Evolutionary conservation across 2,888 invertebrate species (phyloP), one percentile per base, ranked within the genome.

Genomic region (Lacanobia wlatinum): DNA sequence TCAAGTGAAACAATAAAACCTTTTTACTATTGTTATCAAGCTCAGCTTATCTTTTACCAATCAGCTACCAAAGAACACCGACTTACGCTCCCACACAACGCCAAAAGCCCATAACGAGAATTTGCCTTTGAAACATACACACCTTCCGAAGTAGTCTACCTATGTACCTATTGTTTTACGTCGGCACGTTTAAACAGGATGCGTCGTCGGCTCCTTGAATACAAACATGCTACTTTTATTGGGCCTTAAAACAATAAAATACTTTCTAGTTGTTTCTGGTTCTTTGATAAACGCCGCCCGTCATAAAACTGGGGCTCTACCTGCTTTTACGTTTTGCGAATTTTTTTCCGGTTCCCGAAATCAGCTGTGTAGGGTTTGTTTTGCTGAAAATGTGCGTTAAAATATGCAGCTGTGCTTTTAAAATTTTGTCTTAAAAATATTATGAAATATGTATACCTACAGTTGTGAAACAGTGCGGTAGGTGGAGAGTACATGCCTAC

Each of bases 191-290:
- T 80, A 87, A 87, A 91, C 91, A 89, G 89, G 86, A 92, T 92
- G 90, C 91, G 91, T 92, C 91, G 91, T 89, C 91, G 92, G 92
- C 90, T 88, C 82, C 87, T 91, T 92, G 89, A 89, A 90, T 91
- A 90, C 87, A 92, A 92, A 91, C 87, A 91, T 77, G 83, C 83
- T 87, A 89, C 58, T 83, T 93, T 92, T 93, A 92, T 92, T 89
- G 85, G 85, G 67, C 87, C 87, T 78, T 95, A 94, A 94, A 94
- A 94, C 92, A 94, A 94, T 94, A 93, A 91, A 92, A 83, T 84
- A 86, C 87, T 92, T 91, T 92, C 90, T 90, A 88, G 87, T 87
- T 85, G 53, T 74, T 70, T 56, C 50, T 61, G 34, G 53, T 70
- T 60, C 72, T 80, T 81, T 82, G 68, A 72, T 75, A 69, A 58